Evolutionary conservation across 2,113 vertebrate genomes (phyloP), one percentile per base, ranked within the genome.

Genomic region (Loxodonta africana): DNA sequence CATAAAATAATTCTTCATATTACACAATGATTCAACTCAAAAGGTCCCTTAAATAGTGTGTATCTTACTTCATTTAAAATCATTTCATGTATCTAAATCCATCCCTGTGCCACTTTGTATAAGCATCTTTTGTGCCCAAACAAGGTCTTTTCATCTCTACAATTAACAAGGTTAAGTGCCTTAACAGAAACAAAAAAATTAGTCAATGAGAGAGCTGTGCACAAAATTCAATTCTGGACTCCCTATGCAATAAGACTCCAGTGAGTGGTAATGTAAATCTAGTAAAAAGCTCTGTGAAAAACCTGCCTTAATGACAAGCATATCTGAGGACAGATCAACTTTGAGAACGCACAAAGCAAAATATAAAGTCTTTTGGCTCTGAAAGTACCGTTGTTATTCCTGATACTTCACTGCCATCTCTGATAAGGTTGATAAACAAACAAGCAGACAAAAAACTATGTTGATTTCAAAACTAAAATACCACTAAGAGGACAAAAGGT

Each of bases 381-480:
- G n/a, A 94, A 93, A 74, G 4, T 92, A 76, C 6, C 83, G 69
- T 83, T 92, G 60, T 41, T 93, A 89, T 60, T 91, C 18, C 25
- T 37, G 67, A 77, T 76, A 23, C 2, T 96, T 48, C 91, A 57
- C 83, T 97, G 37, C 48, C 71, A 94, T 93, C 30, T 91, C 76
- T 91, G 69, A 96, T 71, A 30, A 88, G 26, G 28, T 8, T 76
- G 20, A 41, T 78, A 90, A 69, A 57, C n/a, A 97, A 80, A 63
- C 28, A 92, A 96, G 46, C 25, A 95, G 71, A 97, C 83, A 94
- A 98, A 92, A 95, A 95, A 74, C 21, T 69, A 91, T n/a, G 33
- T 87, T 96, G 95, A 96, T 94, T 98, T 97, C 83, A 98, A 85
- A 87, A 91, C 80, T 89, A 89, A 95, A 76, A 95, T 77, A 98